Base-by-base conservation (phyloP, 2,797 vertebrate species). In the Neostethus bicornis region DNA sequence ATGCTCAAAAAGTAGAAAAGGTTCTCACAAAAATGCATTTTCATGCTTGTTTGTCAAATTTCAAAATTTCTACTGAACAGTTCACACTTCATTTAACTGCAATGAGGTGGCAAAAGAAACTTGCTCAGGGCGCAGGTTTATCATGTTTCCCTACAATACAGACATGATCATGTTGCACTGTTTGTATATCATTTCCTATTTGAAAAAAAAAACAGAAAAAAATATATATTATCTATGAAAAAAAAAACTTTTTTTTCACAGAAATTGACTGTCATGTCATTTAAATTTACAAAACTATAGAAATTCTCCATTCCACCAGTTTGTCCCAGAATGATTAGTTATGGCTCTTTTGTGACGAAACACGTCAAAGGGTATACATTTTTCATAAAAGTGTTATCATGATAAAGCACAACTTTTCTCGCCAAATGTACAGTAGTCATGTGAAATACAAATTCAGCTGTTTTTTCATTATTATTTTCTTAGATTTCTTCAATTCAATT, bases 71-170 rank as follows among this genome's bases (percentile, higher is more conserved):
- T 51, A 44, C 32, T 52, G 66, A n/a, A 61, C 44, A 67, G 5
- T 19, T 21, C 48, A 51, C 28, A 32, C 16, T n/a, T 16, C 23
- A 32, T 31, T 61, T 48, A 41, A 56, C 21, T 35, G 8, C 51
- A 29, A 17, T 28, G 37, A 64, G 65, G 58, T 52, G 16, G 28
- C 31, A 6, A n/a, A 14, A 23, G 19, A 45, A 17, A 60, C 73
- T 16, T 69, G 66, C 70, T 43, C 31, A 71, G 58, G 16, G 28
- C 75, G 49, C 69, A 61, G 65, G 76, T 80, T 79, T 16, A 63
- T 75, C 47, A 51, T 51, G 77, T 83, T 83, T 79, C 78, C 41
- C 21, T 53, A 13, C 2, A 20, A 49, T 44, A 11, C 6, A 7
- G 3, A 45, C 14, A 38, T 21, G 35, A 81, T 84, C 73, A 54